Evolutionary conservation across 2,888 invertebrate species (phyloP), one percentile per base, ranked within the genome.

Genomic region (Neoascia interrupta): DNA sequence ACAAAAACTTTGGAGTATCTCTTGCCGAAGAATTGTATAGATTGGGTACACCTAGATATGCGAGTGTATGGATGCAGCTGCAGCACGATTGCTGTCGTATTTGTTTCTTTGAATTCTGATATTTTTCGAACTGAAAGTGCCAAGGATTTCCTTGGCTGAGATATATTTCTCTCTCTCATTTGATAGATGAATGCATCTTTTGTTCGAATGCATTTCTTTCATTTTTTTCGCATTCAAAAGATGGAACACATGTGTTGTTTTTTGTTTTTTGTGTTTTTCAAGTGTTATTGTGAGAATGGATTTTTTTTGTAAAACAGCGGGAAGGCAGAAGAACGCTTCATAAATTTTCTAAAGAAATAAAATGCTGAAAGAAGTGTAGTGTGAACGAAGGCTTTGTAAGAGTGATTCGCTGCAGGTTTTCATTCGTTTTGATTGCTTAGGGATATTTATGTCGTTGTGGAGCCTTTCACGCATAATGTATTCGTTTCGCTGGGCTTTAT

Each of bases 171-270:
- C 31, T 43, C 37, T 63, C 37, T 49, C 47, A 45, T 61, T 61
- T 60, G 19, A 61, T 60, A 73, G 61, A 79, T 79, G 79, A 79
- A 79, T 79, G 66, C 73, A 68, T 79, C 79, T 73, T 79, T 79
- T 79, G 79, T 79, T 73, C 54, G 36, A 60, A 58, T 66, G 31
- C 34, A 68, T 37, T 56, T 79, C 66, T 68, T n/a, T 21, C 4
- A n/a, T 19, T n/a, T 26, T 39, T 39, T 70, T 64, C 53, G 64
- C 72, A 54, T 39, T 36, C 36, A 31, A 63, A 70, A 70, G 54
- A 68, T 61, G 66, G 28, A 54, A 26, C 60, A 49, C 79, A 79
- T 79, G 66, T 79, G 61, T 13, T 61, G 54, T 60, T 51, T 43
- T 58, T 56, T 31, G 21, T 19, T 8, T 13, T 28, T 58, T n/a